These are phyloP conservation scores for Cygnus olor DNA, from an alignment of 2,797 vertebrate species.

Conservation along the genomic window DNA sequence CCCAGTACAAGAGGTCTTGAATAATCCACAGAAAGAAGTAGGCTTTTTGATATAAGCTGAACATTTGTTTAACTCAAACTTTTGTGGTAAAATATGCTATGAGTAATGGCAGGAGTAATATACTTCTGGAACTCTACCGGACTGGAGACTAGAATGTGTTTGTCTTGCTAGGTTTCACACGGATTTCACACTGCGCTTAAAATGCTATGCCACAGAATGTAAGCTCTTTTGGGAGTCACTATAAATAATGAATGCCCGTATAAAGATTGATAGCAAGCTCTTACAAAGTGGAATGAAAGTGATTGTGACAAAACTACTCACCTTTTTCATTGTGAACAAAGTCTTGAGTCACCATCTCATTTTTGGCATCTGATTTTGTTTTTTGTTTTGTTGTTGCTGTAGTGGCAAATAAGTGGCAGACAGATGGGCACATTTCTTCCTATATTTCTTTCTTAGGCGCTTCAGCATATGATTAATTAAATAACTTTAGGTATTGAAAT, in stretches of 20 bases:
- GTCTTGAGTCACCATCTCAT: neutral
- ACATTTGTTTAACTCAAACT: neutral
- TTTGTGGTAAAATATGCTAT: neutral
- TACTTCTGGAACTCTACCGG: neutral
- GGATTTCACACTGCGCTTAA: neutral
- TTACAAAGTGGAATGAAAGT: neutral
- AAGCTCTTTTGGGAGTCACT: neutral
- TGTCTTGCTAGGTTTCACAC: neutral
- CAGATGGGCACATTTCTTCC: neutral
- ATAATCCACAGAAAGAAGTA: neutral
- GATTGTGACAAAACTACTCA: neutral
- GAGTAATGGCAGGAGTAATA: neutral
- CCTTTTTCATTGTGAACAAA: neutral
- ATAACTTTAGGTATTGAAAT: neutral
- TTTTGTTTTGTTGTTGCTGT: neutral
- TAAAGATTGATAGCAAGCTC: neutral
- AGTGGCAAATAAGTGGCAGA: neutral
- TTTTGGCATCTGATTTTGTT: neutral
- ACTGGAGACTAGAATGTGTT: rapidly evolving
- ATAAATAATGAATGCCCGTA: neutral
- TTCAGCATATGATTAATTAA: neutral
- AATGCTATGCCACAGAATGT: neutral
- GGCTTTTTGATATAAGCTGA: neutral
- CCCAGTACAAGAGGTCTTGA: neutral
- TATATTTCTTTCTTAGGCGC: neutral